These are phyloP conservation scores for Leptinotarsa tumamoca DNA, from an alignment of 2,888 invertebrate genomes.

Conservation along the genomic window DNA sequence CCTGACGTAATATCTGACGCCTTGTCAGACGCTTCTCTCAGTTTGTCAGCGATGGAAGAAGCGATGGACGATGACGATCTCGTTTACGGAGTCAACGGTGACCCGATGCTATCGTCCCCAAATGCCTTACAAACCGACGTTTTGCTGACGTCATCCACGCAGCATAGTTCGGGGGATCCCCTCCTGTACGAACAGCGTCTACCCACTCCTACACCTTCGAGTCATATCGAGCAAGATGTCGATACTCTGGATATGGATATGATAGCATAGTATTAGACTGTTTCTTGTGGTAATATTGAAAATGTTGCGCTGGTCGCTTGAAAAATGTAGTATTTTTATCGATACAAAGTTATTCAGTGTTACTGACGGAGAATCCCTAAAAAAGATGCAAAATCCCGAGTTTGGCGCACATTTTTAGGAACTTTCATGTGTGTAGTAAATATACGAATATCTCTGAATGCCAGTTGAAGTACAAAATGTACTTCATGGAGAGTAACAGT, in stretches of 20 bases:
- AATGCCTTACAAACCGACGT: slow-evolving; percentile 73
- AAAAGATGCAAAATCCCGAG: neutral
- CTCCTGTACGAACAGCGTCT: slow-evolving; percentile 69
- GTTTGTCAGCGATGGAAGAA: slow-evolving; percentile 75
- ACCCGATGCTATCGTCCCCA: slow-evolving; percentile 68
- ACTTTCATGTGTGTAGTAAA: too few species aligned
- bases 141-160: slow-evolving; percentile 72
- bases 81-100: slow-evolving; percentile 63
- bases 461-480: neutral
- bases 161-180: slow-evolving; percentile 73
- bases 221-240: slow-evolving; percentile 67
- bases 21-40: slow-evolving; percentile 67
- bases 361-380: neutral
- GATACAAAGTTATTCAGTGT: slow-evolving; percentile 10
- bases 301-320: slow-evolving; percentile 14
- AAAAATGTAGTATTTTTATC: slow-evolving; percentile 16
- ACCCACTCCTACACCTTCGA: slow-evolving; percentile 67
- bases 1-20: slow-evolving; percentile 68
- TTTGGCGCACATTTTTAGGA: neutral
- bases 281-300: slow-evolving; percentile 31
- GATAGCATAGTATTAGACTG: slow-evolving; percentile 66
- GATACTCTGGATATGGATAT: slow-evolving; percentile 71
- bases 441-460: neutral
- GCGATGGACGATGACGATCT: slow-evolving; percentile 68
- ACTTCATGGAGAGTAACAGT: too few species aligned